Evolutionary conservation across 2,888 invertebrate genomes (phyloP).

Genomic region (Lasioglossum zephyrum): DNA sequence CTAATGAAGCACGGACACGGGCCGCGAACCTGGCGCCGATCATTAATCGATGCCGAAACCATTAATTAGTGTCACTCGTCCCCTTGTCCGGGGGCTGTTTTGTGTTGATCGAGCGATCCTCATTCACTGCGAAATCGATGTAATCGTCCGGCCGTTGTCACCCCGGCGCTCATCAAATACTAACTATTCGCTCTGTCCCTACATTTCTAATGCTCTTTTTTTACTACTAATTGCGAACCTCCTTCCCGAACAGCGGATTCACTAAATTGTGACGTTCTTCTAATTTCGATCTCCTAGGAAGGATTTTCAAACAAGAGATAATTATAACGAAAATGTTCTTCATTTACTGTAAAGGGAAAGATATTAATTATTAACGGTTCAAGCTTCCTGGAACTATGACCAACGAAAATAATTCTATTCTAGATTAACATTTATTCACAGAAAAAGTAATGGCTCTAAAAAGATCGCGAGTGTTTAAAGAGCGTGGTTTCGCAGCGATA

Average conservation of each 20-base stretch:
- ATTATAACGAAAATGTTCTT: not conserved
- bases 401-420: not conserved
- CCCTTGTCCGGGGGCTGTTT: slow-evolving; percentile 25
- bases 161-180: not conserved
- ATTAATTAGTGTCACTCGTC: slow-evolving; percentile 64
- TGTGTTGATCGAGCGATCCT: slow-evolving; percentile 28
- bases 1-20: slow-evolving; percentile 36
- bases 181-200: not conserved
- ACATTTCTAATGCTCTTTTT: not conserved
- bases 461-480: not conserved
- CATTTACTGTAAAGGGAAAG: too few relatives aligned
- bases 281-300: not conserved
- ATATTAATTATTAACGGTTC: not conserved
- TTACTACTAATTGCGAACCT: not conserved
- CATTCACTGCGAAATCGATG: slow-evolving; percentile 14
- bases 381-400: not conserved
- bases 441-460: not conserved
- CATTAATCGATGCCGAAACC: slow-evolving; percentile 54
- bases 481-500: not conserved
- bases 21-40: slow-evolving; percentile 36
- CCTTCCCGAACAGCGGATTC: not conserved
- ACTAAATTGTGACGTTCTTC: not conserved
- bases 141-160: slow-evolving; percentile 28
- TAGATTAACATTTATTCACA: not conserved
- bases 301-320: not conserved